These are phyloP conservation scores for Pachydiplax longipennis DNA, from an alignment of 2,888 invertebrate species.

Conservation along the genomic window DNA sequence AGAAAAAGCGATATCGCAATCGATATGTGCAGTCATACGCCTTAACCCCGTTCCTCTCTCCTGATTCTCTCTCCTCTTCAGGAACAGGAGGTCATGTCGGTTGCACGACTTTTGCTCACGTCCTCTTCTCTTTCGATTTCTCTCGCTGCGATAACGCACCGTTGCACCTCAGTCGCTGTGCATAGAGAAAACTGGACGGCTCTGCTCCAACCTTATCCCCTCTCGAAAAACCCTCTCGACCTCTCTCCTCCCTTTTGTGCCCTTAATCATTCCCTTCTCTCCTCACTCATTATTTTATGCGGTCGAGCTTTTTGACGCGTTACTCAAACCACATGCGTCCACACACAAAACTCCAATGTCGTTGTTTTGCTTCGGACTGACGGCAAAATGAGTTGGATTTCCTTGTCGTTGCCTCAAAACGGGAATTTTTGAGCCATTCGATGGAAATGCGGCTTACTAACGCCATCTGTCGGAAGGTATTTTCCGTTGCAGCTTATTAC, in stretches of 20 bases:
- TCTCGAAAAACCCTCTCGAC: not conserved
- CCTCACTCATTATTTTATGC: conserved; percentile 35
- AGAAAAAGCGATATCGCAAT: no score
- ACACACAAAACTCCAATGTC: not conserved
- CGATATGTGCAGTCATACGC: not conserved
- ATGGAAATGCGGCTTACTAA: not conserved
- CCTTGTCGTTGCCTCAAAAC: not conserved
- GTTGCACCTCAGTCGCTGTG: conserved; percentile 29
- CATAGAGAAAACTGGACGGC: not conserved
- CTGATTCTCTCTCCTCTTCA: not conserved
- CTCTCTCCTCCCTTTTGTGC: not conserved
- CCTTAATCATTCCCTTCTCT: conserved; percentile 5
- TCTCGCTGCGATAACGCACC: not conserved
- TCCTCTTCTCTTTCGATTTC: not conserved
- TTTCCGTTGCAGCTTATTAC: not conserved
- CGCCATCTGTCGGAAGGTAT: not conserved
- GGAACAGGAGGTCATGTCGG: conserved; percentile 11
- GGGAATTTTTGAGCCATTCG: not conserved
- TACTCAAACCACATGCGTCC: not conserved
- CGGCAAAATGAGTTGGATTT: not conserved
- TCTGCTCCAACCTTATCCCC: not conserved
- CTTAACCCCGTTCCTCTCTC: not conserved
- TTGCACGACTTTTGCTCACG: not conserved
- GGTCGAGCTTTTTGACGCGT: conserved; percentile 4
- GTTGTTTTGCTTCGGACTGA: not conserved